Evolutionary conservation across 2,888 invertebrate genomes (phyloP).

Genomic region (Leucophora obtusa): DNA sequence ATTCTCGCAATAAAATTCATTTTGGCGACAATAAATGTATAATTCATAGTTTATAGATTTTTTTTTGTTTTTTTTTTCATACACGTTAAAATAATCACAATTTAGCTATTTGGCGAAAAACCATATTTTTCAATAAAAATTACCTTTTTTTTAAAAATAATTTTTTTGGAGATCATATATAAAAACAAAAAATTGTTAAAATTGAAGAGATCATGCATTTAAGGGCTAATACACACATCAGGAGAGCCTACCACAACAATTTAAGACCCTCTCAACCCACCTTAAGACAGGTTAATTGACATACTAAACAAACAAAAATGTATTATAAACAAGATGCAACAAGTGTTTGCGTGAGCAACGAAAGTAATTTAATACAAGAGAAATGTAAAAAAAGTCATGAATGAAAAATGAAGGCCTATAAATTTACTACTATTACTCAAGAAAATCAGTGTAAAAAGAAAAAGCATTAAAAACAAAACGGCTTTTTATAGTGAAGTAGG

Average conservation of each 20-base stretch:
- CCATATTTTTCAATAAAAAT: no score
- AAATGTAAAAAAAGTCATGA: not conserved
- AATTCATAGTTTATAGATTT: no score
- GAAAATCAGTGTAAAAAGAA: not conserved
- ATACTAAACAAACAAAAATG: slow-evolving; percentile 26
- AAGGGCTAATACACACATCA: slow-evolving; percentile 15
- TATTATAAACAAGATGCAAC: slow-evolving; percentile 65
- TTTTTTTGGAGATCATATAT: no score
- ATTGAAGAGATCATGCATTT: no score
- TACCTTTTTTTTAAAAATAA: no score
- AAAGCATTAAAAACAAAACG: not conserved
- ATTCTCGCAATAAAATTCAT: no score
- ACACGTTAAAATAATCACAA: no score
- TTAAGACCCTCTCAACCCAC: not conserved
- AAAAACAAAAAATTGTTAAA: no score
- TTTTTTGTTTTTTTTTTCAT: no score
- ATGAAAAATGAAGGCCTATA: slow-evolving; percentile 3
- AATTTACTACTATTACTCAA: slow-evolving; percentile 8
- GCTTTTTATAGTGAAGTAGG: slow-evolving; percentile 26
- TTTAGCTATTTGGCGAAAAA: no score
- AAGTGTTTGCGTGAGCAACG: slow-evolving; percentile 74
- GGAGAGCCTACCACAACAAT: slow-evolving; percentile 33
- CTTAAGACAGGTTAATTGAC: slow-evolving; percentile 10
- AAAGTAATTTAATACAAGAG: slow-evolving; percentile 18
- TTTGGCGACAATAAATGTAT: no score